Base-by-base conservation (phyloP, 2,113 vertebrate species). In the Casuarius casuarius region DNA sequence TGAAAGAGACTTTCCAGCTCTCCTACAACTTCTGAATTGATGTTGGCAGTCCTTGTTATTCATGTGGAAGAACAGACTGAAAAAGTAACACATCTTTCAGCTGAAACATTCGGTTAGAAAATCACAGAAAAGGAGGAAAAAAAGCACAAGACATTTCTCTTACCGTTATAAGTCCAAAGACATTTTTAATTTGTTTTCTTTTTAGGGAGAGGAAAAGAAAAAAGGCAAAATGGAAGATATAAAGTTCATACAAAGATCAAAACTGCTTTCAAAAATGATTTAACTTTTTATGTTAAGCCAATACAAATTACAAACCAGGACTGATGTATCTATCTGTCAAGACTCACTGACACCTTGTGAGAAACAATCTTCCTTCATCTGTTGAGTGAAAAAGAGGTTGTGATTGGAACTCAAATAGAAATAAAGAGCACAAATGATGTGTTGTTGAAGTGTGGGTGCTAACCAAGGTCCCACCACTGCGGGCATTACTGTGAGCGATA, bases 1-100 rank as follows among this genome's bases (percentile, higher is more conserved):
- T 71, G 58, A 92, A 96, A 51, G 10, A 92, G 72, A 54, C 0
- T 8, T 91, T 96, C 59, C 58, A 72, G 26, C 5, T 87, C 18
- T 46, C 6, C 48, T 83, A 46, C 26, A 58, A 17, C 87, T 94
- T 95, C 81, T 91, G 51, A 92, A 51, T 84, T 81, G 71, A 38
- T 89, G 68, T n/a, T 95, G 89, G 29, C 84, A 92, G n/a, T 54
- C 88, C 76, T 81, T 89, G 31, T 89, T 84, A 89, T 58, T 87
- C 19, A 17, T 56, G 66, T 82, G 85, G 28, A 85, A 84, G 78
- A 91, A 40, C 49, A 74, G 62, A 83, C 44, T 38, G 71, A 82
- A 78, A 73, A 15, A 83, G 19, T 84, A 87, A 33, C 7, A 19
- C 12, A 20, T 80, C 40, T 87, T 90, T 93, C 54, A 58, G 31